Percentiles rank a stretch among this genome's conserved stretches.
These are phyloP conservation scores for Gasteruption jaculator DNA, from an alignment of 2,888 invertebrate genomes.

Conservation along the genomic window DNA sequence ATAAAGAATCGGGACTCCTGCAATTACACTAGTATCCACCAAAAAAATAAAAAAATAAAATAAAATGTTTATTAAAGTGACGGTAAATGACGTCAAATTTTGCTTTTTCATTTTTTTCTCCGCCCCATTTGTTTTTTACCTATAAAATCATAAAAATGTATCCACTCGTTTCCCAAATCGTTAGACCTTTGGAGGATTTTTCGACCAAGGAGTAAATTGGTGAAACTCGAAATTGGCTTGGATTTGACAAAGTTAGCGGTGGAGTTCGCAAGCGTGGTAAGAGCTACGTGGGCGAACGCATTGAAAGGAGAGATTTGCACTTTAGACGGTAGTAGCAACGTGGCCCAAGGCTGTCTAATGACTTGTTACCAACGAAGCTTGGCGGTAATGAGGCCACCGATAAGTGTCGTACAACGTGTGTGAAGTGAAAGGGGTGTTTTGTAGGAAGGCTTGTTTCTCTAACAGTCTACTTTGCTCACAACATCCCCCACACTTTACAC, in stretches of 20 bases:
- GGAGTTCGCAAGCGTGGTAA: conserved; percentile 11
- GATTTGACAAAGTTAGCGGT: conserved; percentile 12
- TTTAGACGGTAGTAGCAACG: conserved; percentile 1
- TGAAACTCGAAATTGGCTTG: too few relatives aligned
- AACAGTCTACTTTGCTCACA: conserved; percentile 23
- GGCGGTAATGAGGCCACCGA: conserved; percentile 35
- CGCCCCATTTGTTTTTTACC: background rate
- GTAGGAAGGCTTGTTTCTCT: conserved; percentile 18
- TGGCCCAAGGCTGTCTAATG: conserved; percentile 36
- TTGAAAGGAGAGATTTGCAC: conserved; percentile 14
- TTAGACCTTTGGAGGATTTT: too few relatives aligned
- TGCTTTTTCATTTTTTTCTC: too few relatives aligned
- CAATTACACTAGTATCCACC: too few relatives aligned
- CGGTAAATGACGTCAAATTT: too few relatives aligned
- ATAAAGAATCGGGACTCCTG: too few relatives aligned
- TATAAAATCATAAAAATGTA: background rate
- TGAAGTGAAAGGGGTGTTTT: conserved; percentile 24
- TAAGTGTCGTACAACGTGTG: conserved; percentile 36
- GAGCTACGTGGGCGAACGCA: conserved; percentile 7
- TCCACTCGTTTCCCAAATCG: too few relatives aligned
- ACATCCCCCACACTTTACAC: conserved; percentile 25
- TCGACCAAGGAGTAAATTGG: too few relatives aligned
- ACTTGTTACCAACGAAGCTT: conserved; percentile 40
- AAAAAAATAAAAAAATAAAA: too few relatives aligned
- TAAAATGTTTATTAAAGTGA: too few relatives aligned